Percentiles rank a stretch among this genome's conserved stretches.
These are phyloP conservation scores for Microcebus jonahi DNA, from an alignment of 2,113 vertebrate species.

Conservation along the genomic window DNA sequence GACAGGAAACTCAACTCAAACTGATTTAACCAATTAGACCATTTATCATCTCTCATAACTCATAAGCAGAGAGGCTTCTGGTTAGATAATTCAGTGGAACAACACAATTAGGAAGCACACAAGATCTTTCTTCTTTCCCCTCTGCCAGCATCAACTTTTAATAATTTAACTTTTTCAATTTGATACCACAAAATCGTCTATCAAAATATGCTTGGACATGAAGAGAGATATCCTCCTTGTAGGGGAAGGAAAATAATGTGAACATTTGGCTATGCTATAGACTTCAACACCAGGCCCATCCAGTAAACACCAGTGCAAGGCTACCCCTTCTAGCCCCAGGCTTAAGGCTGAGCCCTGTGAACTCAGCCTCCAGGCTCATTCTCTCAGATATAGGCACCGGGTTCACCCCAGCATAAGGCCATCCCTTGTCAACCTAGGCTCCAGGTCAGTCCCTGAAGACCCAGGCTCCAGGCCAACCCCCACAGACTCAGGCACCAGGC, in stretches of 20 bases:
- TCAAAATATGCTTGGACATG: neutral
- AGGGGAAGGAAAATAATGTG: neutral
- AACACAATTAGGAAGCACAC: neutral
- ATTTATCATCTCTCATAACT: neutral
- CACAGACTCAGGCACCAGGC: neutral
- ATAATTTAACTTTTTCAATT: neutral
- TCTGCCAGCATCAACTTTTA: neutral
- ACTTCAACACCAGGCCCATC: neutral
- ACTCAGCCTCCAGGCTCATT: neutral
- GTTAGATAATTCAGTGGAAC: neutral
- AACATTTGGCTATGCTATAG: neutral
- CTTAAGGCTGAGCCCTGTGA: neutral
- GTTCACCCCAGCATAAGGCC: neutral
- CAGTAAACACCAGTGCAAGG: neutral
- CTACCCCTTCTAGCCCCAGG: too few species aligned
- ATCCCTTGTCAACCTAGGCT: neutral
- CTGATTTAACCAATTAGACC: neutral
- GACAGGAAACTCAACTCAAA: neutral
- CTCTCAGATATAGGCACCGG: neutral
- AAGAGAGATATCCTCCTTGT: neutral
- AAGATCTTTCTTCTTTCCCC: neutral
- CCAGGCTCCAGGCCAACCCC: neutral
- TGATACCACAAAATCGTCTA: neutral
- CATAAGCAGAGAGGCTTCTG: neutral
- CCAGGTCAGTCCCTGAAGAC: neutral